These are phyloP conservation scores for Coracias cyanogaster DNA, from an alignment of 2,797 vertebrate species.

Conservation along the genomic window DNA sequence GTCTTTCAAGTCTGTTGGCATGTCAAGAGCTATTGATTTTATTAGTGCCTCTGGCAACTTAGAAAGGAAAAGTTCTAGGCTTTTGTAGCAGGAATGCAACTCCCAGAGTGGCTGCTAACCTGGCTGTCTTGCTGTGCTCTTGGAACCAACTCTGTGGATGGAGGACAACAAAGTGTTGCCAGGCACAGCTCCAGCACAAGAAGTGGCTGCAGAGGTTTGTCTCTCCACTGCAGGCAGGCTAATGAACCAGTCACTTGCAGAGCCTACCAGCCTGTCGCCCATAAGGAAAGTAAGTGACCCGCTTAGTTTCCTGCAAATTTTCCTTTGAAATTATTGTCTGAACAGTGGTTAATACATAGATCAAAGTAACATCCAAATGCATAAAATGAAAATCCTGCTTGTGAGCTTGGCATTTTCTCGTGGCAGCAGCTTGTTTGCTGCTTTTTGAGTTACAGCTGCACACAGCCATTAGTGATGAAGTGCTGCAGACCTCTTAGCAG, in stretches of 20 bases:
- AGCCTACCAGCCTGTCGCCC: rapidly evolving
- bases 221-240: background rate
- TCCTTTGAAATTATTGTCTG: background rate
- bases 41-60: slow-evolving; percentile 6
- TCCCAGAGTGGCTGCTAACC: background rate
- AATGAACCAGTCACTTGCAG: background rate
- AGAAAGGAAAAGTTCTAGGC: background rate
- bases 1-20: background rate
- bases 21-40: background rate
- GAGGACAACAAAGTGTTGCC: background rate
- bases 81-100: background rate
- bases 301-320: background rate
- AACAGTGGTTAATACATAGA: background rate
- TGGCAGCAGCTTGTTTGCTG: background rate
- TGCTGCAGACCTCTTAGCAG: background rate
- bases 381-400: background rate
- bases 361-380: background rate
- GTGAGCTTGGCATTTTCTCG: background rate
- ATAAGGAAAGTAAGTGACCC: background rate
- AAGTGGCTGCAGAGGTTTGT: background rate
- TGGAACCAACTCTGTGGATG: background rate
- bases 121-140: background rate
- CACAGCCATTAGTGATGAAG: background rate
- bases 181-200: background rate
- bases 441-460: background rate